Conservation (phyloP, 2,797 vertebrate genomes). For the Thamnophis elegans region DNA sequence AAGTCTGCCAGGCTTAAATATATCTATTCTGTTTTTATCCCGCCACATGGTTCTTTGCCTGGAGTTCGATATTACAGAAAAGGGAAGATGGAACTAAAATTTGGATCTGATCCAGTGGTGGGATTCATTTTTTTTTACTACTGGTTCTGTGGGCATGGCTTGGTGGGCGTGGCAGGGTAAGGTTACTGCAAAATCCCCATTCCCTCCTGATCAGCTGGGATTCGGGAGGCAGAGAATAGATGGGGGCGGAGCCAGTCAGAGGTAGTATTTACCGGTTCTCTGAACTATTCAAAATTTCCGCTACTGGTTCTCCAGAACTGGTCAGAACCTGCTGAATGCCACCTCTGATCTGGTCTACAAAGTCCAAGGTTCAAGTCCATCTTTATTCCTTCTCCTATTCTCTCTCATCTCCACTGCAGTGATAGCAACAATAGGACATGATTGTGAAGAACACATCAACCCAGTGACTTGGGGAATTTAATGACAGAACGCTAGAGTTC, state of each 20-base stretch:
- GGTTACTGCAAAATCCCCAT: no score
- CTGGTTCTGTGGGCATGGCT: no score
- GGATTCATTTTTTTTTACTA: no score
- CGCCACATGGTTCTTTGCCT: background rate
- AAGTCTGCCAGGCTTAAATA: background rate
- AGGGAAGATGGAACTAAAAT: background rate
- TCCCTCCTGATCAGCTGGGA: no score
- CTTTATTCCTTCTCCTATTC: background rate
- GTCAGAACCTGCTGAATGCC: no score
- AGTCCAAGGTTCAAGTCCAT: background rate
- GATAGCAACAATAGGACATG: background rate
- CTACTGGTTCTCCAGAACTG: no score
- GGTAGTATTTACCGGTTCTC: no score
- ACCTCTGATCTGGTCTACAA: background rate
- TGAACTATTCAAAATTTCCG: no score
- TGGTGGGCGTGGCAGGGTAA: no score
- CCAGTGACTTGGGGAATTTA: background rate
- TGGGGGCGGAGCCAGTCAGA: no score
- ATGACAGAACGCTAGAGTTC: background rate
- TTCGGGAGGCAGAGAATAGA: no score
- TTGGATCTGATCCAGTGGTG: background rate
- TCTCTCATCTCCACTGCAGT: background rate
- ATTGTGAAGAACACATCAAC: background rate
- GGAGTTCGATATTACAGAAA: background rate
- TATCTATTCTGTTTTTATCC: background rate